phyloP scores from a whole-genome alignment of 2,888 invertebrate genomes.

The Halictus quadricinctus region DNA sequence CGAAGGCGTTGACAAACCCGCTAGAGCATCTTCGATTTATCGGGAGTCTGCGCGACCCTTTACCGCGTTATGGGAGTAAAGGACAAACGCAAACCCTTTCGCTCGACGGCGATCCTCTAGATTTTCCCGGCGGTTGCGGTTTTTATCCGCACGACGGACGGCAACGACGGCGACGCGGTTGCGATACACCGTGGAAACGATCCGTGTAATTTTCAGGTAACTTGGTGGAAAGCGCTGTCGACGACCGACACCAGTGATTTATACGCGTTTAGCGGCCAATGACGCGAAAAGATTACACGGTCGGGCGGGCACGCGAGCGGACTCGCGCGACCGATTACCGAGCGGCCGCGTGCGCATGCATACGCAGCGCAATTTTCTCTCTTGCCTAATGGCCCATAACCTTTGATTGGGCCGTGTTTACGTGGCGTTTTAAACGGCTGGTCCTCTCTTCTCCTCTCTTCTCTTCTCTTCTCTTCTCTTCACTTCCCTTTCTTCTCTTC shows the following conservation, averaged over 20 bases:
- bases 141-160: conserved; percentile 18
- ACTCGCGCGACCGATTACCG: conserved; percentile 32
- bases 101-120: neutral
- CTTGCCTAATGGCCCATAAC: conserved; percentile 80
- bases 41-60: neutral
- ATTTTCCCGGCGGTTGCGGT: conserved; percentile 22
- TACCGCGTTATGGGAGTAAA: neutral
- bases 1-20: neutral
- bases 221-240: conserved; percentile 70
- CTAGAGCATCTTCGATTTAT: neutral
- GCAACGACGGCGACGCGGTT: neutral
- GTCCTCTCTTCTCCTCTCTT: conserved; percentile 18
- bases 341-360: conserved; percentile 68
- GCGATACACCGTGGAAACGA: conserved; percentile 71
- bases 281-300: conserved; percentile 80
- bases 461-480: neutral
- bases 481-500: neutral
- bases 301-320: conserved; percentile 53
- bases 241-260: conserved; percentile 74
- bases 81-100: conserved; percentile 16
- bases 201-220: conserved; percentile 76
- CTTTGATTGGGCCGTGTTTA: conserved; percentile 79
- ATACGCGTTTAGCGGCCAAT: conserved; percentile 74
- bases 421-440: conserved; percentile 69
- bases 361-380: conserved; percentile 79